Conservation (phyloP, 2,113 vertebrate genomes). For the Ctenodactylus gundi region DNA sequence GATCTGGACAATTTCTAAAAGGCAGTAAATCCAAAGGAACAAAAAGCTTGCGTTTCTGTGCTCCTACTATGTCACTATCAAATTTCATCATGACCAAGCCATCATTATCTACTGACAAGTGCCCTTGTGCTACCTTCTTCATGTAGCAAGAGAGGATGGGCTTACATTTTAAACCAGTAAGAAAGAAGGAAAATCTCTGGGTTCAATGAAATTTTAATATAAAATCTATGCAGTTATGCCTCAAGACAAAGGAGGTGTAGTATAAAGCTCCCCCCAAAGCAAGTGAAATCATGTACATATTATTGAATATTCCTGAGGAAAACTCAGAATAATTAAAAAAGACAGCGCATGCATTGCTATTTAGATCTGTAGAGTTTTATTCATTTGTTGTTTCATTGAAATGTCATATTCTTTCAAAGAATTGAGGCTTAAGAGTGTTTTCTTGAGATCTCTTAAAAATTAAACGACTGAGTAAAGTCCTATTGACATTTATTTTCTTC, state of each 20-base stretch:
- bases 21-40: neutral
- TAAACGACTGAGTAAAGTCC: neutral
- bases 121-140: neutral
- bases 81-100: neutral
- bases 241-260: neutral
- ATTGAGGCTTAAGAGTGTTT: neutral
- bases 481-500: conserved; percentile 41
- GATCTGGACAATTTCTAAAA: neutral
- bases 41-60: neutral
- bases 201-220: neutral
- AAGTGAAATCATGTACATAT: neutral
- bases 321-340: neutral
- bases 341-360: neutral
- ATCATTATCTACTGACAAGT: too few relatives aligned
- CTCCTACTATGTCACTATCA: neutral
- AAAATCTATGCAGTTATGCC: neutral
- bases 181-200: neutral
- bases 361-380: neutral
- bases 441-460: neutral
- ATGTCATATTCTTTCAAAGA: neutral
- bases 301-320: neutral
- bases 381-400: neutral
- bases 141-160: neutral
- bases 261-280: neutral
- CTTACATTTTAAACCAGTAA: neutral